Evolutionary conservation across 2,797 vertebrate species (phyloP), one percentile per base, ranked within the genome.

Genomic region (Crax fasciolata): DNA sequence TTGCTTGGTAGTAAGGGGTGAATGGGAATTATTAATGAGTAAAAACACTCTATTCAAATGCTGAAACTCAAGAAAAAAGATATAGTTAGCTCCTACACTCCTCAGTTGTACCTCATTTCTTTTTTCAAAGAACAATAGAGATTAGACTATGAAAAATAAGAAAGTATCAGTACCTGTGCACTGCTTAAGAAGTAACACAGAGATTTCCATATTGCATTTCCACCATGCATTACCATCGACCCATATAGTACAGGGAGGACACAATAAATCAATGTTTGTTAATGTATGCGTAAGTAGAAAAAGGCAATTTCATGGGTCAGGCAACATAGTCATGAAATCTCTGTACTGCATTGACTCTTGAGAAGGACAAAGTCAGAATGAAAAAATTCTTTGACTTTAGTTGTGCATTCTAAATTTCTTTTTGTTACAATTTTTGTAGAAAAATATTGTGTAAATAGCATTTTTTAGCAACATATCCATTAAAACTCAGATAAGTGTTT

Each of bases 221-320:
- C 27, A 75, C 21, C 62, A 14, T 73, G 39, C 24, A 71, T 71
- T 93, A 41, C 24, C 35, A 54, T 11, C 79, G 87, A 91, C 52
- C 63, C 48, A 73, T 91, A 72, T 73, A 81, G 58, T 51, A 6
- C 11, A 73, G 39, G 35, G 48, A 96, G 84, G 87, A 83, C 58
- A 68, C 46, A 90, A 90, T 93, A 96, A 94, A 96, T 94, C 93
- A 90, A 88, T 66, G 54, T 94, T 94, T 94, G 79, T 88, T 95
- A 94, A 84, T 73, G 78, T 84, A 94, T 68, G 80, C 89, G 73
- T 84, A 92, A 93, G 28, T 21, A 87, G 63, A 87, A 93, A 91
- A 87, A 85, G 30, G 67, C 77, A 94, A 84, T 96, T 95, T 89
- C 80, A 91, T 11, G 55, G 85, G 67, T 91, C 93, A 94, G 27